These are phyloP conservation scores for Marronus borbonicus DNA, from an alignment of 2,888 invertebrate genomes.

Conservation along the genomic window DNA sequence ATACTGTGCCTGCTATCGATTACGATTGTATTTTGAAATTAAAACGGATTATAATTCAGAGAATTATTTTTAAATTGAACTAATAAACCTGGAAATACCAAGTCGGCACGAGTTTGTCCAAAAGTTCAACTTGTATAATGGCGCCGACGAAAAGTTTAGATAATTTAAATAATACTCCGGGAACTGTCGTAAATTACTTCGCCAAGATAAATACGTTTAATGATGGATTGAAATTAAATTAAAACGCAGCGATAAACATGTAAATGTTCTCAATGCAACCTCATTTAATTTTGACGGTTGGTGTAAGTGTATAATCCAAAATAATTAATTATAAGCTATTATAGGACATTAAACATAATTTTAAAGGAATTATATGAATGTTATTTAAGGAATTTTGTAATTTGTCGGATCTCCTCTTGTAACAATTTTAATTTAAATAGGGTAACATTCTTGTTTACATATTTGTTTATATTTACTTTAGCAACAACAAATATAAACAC, in stretches of 20 bases:
- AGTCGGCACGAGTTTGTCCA: not conserved
- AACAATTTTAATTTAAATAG: slow-evolving; percentile 18
- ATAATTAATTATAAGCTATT: not conserved
- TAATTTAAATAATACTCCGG: too few relatives aligned
- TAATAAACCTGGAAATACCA: not conserved
- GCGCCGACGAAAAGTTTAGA: too few relatives aligned
- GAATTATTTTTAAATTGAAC: not conserved
- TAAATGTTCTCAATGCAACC: not conserved
- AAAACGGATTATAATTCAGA: not conserved
- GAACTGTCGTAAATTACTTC: too few relatives aligned
- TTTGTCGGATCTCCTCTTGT: not conserved
- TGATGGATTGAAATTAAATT: too few relatives aligned
- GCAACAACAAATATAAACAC: not conserved
- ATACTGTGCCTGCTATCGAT: not conserved
- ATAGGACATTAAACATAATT: not conserved
- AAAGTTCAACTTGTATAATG: too few relatives aligned
- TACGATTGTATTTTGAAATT: not conserved
- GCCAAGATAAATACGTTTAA: too few relatives aligned
- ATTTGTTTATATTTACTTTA: not conserved
- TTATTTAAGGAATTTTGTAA: slow-evolving; percentile 23
- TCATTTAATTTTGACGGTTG: not conserved
- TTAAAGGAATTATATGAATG: slow-evolving; percentile 1
- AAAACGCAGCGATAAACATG: too few relatives aligned
- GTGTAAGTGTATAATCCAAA: not conserved
- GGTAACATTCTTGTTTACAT: slow-evolving; percentile 10